These are phyloP conservation scores for Loriculus beryllinus DNA, from an alignment of 2,797 vertebrate genomes.

Conservation along the genomic window DNA sequence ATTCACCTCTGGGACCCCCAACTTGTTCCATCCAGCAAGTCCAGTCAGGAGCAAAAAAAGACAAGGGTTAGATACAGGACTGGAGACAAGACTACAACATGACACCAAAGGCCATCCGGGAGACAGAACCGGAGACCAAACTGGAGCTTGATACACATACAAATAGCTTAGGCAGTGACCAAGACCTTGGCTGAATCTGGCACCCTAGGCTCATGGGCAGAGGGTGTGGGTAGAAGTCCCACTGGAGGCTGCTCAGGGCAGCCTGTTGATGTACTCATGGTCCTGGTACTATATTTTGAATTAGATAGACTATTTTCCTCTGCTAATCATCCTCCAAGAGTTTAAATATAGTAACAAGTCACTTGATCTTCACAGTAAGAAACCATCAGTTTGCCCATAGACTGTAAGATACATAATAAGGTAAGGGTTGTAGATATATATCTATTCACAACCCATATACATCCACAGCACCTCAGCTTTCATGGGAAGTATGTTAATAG, in stretches of 20 bases:
- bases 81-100: background rate
- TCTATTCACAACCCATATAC: background rate
- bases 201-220: rapidly evolving
- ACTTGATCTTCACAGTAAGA: background rate
- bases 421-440: background rate
- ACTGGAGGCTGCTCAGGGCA: background rate
- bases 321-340: background rate
- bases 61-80: background rate
- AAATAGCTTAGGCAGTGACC: background rate
- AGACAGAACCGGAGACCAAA: background rate
- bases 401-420: background rate
- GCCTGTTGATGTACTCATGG: background rate
- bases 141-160: background rate
- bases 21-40: background rate
- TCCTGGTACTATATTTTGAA: background rate
- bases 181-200: background rate
- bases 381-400: background rate
- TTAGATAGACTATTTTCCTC: background rate
- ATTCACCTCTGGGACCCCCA: background rate
- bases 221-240: background rate
- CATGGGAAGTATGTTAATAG: background rate
- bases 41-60: background rate
- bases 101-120: background rate
- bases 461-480: background rate
- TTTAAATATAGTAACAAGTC: background rate